Evolutionary conservation across 2,888 invertebrate genomes (phyloP).

Genomic region (Pemphredon lugubris): DNA sequence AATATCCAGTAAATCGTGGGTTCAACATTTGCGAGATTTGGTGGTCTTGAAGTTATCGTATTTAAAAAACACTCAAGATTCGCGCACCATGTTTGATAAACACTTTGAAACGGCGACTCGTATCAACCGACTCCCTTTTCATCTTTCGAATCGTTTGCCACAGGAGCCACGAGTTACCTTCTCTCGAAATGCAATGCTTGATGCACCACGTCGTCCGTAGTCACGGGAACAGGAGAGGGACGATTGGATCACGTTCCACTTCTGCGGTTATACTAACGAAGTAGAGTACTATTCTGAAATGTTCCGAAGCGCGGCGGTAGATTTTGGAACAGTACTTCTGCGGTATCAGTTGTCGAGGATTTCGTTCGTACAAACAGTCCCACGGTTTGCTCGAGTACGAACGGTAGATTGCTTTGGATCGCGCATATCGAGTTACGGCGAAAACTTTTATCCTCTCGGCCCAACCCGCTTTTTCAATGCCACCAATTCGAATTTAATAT

Average conservation of each 20-base stretch:
- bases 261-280: slow-evolving; percentile 65
- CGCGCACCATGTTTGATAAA: too few relatives aligned
- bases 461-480: too few relatives aligned
- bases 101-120: too few relatives aligned
- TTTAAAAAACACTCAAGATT: too few relatives aligned
- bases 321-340: slow-evolving; percentile 49
- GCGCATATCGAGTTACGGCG: slow-evolving; percentile 11
- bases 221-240: slow-evolving; percentile 49
- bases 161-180: slow-evolving; percentile 48
- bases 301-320: slow-evolving; percentile 43
- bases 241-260: slow-evolving; percentile 66
- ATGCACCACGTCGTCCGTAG: slow-evolving; percentile 42
- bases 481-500: too few relatives aligned
- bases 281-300: slow-evolving; percentile 51
- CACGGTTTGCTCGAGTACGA: slow-evolving; percentile 2
- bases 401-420: slow-evolving; percentile 14
- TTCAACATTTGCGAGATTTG: too few relatives aligned
- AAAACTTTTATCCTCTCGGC: slow-evolving; percentile 1
- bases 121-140: too few relatives aligned
- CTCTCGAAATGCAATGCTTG: slow-evolving; percentile 57
- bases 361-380: slow-evolving; percentile 28
- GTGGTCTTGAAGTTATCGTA: too few relatives aligned
- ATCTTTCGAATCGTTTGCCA: slow-evolving; percentile 16
- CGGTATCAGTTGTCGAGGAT: slow-evolving; percentile 31
- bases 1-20: too few relatives aligned